Evolutionary conservation across 2,888 invertebrate genomes (phyloP).

Genomic region (Polylopha cassiicola): DNA sequence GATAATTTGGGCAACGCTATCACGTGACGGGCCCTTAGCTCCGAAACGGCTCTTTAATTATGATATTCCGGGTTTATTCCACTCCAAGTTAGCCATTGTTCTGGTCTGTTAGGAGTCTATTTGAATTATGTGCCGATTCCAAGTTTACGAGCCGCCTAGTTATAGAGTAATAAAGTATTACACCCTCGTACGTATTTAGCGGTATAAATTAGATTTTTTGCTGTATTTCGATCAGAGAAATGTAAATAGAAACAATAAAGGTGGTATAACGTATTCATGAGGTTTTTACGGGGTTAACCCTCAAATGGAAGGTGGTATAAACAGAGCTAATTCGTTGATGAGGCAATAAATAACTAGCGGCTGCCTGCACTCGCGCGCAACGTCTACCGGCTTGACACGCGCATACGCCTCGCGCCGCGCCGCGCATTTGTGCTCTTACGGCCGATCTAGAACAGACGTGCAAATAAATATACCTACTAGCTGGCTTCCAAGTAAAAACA

Average conservation of each 20-base stretch:
- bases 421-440: conserved; percentile 54
- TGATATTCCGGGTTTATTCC: conserved; percentile 62
- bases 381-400: conserved; percentile 58
- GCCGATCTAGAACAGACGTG: conserved; percentile 23
- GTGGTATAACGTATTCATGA: conserved; percentile 57
- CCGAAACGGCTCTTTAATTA: conserved; percentile 74
- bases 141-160: conserved; percentile 17
- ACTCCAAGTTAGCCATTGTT: conserved; percentile 29
- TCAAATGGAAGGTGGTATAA: conserved; percentile 57
- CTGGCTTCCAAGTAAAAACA: conserved; percentile 6
- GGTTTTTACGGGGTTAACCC: conserved; percentile 52
- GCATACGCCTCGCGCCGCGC: conserved; percentile 62
- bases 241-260: conserved; percentile 44
- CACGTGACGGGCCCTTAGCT: conserved; percentile 68
- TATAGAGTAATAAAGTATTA: conserved; percentile 12
- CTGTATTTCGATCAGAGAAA: conserved; percentile 34
- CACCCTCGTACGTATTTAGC: conserved; percentile 25
- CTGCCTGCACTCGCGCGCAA: conserved; percentile 70
- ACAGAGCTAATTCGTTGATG: conserved; percentile 54
- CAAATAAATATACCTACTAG: conserved; percentile 16
- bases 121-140: conserved; percentile 15
- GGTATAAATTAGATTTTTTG: conserved; percentile 31
- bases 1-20: conserved; percentile 77
- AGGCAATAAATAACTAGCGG: conserved; percentile 64
- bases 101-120: conserved; percentile 18